Base-by-base conservation (phyloP, 2,113 vertebrate genomes). In the Apistogramma diplotaenia region DNA sequence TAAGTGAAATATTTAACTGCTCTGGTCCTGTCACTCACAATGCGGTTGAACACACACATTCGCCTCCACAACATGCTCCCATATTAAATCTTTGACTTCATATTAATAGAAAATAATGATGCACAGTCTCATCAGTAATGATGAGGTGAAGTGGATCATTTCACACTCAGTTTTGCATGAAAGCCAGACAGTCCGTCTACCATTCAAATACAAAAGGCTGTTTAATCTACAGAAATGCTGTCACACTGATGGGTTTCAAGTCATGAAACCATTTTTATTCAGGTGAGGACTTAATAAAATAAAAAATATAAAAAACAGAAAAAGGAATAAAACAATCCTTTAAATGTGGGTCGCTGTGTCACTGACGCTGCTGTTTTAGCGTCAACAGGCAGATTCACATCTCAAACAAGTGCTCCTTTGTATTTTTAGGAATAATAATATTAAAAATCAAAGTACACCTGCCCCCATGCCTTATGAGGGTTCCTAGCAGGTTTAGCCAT, bases 1-100 rank as follows among this genome's bases (percentile, higher is more conserved):
- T 75, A 73, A 49, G 70, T 67, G 13, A 84, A 76, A 78, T 78
- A 31, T 74, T 77, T 18, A 86, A 85, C 75, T 59, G 40, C 74
- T 55, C 11, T 29, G 56, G 15, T 31, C 23, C 29, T 54, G 59
- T 67, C 81, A 35, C 29, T 76, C 80, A 4, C 51, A 59, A 27
- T 9, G 29, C 51, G 33, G 74, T 33, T 75, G 13, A 85, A 82
- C 29, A 59, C 23, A 9, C 16, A 70, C 23, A 49, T 70, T 49
- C 33, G 76, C 60, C 74, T 71, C 70, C 75, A 51, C 75, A 77
- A 78, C 37, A 25, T 31, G 18, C 49, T 51, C 31, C 6, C 2
- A 70, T n/a, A 19, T 31, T 70, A n/a, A 70, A 70, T 51, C 65
- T 70, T 70, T 51, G 43, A 70, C 25, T 70, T 51, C 10, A 51